Percentiles rank a stretch among this genome's conserved stretches.
These are phyloP conservation scores for Camponotus floridanus DNA, from an alignment of 1,140 invertebrate species.

Conservation along the genomic window DNA sequence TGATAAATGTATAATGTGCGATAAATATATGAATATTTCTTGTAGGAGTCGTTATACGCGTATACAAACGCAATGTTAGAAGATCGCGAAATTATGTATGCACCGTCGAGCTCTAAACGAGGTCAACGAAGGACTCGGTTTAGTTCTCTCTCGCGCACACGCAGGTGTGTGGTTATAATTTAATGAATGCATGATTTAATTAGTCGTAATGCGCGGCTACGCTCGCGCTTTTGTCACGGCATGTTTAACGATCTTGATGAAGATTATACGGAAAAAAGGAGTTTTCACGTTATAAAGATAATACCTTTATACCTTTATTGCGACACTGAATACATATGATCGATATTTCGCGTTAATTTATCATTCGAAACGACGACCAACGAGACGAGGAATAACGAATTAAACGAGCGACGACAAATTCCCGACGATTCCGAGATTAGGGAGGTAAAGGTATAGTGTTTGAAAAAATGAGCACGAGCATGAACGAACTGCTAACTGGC, in stretches of 20 bases:
- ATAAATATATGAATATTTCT: too few relatives aligned
- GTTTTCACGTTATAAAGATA: neutral
- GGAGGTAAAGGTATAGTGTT: neutral
- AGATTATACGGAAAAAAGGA: neutral
- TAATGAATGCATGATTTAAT: conserved; percentile 64
- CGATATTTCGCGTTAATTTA: conserved; percentile 22
- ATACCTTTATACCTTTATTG: neutral
- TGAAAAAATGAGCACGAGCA: conserved; percentile 9
- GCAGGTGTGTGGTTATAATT: conserved; percentile 29
- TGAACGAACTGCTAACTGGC: conserved; percentile 34
- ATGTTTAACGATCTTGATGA: conserved; percentile 43
- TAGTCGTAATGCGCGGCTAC: conserved; percentile 47
- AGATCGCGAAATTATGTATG: conserved; percentile 15
- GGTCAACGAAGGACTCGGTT: conserved; percentile 29
- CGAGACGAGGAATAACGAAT: neutral
- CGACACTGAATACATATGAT: neutral
- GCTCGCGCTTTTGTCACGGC: conserved; percentile 49
- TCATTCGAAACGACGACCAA: neutral
- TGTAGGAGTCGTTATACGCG: too few relatives aligned
- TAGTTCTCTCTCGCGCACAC: neutral
- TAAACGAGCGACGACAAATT: neutral
- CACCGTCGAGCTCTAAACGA: conserved; percentile 36
- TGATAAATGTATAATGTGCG: neutral
- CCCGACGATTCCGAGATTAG: neutral
- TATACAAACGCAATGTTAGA: neutral